phyloP scores from a whole-genome alignment of 92 coral and sea anemone species.

The Parazoanthus darwini region DNA sequence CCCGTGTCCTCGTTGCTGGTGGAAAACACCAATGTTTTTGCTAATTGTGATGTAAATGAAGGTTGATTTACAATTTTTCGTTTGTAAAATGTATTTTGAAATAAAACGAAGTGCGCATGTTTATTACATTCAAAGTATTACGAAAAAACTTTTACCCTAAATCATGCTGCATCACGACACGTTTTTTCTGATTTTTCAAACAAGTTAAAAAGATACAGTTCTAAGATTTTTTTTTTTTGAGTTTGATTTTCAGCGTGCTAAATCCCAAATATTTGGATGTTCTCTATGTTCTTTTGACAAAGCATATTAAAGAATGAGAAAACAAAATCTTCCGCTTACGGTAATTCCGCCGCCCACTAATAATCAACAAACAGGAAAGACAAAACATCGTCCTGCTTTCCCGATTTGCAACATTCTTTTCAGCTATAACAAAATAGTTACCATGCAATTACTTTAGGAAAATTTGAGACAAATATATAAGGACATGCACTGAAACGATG shows the following conservation, averaged over 20 bases:
- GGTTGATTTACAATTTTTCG: not conserved
- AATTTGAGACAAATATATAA: no score
- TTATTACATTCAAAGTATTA: not conserved
- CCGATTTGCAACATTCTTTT: no score
- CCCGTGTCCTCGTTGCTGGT: not conserved
- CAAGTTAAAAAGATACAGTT: no score
- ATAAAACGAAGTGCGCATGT: not conserved
- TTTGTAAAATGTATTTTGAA: not conserved
- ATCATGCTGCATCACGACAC: not conserved
- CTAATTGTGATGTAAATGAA: no score
- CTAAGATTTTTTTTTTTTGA: no score
- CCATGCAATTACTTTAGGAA: no score
- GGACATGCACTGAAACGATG: no score
- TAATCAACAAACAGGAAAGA: no score
- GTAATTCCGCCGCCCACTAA: no score
- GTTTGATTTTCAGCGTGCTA: not conserved
- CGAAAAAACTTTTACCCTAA: not conserved
- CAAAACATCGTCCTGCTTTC: no score
- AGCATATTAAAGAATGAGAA: not conserved
- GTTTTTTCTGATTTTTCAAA: not conserved
- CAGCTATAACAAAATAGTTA: no score
- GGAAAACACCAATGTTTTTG: not conserved
- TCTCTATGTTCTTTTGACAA: no score
- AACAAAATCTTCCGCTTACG: not conserved
- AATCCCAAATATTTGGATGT: not conserved